Conservation (phyloP, 2,113 vertebrate genomes). For the Pituophis catenifer region DNA sequence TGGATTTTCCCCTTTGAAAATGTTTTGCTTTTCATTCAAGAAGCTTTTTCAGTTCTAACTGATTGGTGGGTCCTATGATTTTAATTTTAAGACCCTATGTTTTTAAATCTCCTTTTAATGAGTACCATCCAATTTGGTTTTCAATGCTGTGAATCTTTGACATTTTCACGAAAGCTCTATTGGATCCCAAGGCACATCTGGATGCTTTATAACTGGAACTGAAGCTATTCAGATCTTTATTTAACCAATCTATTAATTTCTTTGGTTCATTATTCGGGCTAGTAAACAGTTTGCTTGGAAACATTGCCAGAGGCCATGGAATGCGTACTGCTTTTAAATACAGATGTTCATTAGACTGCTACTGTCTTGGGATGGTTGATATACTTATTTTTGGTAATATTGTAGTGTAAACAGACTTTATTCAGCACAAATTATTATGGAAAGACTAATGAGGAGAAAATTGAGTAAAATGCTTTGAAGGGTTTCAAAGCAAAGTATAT, state of each 20-base stretch:
- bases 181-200: conserved; percentile 37
- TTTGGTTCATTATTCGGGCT: neutral
- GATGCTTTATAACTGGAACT: conserved; percentile 5
- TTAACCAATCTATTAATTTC: neutral
- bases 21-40: neutral
- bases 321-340: neutral
- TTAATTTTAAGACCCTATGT: neutral
- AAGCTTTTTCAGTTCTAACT: neutral
- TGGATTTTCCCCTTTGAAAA: neutral
- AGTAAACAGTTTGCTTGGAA: neutral
- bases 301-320: neutral
- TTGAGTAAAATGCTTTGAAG: neutral
- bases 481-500: neutral
- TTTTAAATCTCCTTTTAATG: conserved; percentile 22
- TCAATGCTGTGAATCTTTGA: conserved; percentile 16
- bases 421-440: neutral
- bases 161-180: conserved; percentile 24
- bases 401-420: neutral
- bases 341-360: neutral
- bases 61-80: neutral
- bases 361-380: neutral
- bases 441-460: neutral
- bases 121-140: conserved; percentile 11
- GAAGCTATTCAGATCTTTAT: conserved; percentile 17
- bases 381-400: rapidly evolving